Percentiles rank a stretch among this genome's conserved stretches.
These are phyloP conservation scores for Diarsia brunnea DNA, from an alignment of 2,888 invertebrate species.

Conservation along the genomic window DNA sequence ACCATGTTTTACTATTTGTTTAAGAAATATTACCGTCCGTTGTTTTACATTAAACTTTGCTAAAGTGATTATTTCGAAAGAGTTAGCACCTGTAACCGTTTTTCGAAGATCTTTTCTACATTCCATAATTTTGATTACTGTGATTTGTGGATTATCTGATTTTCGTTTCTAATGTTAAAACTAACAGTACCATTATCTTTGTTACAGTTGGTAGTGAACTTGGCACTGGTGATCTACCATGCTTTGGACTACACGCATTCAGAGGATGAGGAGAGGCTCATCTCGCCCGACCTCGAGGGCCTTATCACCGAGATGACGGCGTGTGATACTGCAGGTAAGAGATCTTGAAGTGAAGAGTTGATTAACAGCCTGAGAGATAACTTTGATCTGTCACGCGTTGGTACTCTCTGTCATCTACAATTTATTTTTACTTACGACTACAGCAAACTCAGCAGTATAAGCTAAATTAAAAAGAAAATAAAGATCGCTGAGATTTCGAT, in stretches of 20 bases:
- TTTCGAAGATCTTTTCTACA: not conserved
- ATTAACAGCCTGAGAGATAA: not conserved
- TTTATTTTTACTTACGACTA: not conserved
- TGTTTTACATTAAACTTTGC: not conserved
- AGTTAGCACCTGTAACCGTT: not conserved
- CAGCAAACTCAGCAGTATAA: not conserved
- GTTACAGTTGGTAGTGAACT: constrained; percentile 94
- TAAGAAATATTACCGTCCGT: not conserved
- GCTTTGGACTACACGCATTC: constrained; percentile 97
- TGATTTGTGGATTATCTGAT: not conserved
- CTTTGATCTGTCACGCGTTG: not conserved
- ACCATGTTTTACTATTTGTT: not conserved
- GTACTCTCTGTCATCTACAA: not conserved
- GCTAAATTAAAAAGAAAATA: not conserved
- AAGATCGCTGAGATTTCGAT: not conserved
- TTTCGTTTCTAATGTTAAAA: not conserved
- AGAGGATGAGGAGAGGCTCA: constrained; percentile 96
- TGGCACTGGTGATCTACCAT: constrained; percentile 96
- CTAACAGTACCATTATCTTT: constrained; percentile 55
- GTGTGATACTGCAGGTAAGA: constrained; percentile 88
- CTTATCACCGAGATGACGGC: constrained; percentile 97
- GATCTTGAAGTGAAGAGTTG: not conserved
- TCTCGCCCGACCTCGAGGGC: constrained; percentile 96
- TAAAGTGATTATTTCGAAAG: not conserved
- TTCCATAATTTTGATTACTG: not conserved